Conservation (phyloP, 2,888 invertebrate genomes). For the Pherbina coryleti region DNA sequence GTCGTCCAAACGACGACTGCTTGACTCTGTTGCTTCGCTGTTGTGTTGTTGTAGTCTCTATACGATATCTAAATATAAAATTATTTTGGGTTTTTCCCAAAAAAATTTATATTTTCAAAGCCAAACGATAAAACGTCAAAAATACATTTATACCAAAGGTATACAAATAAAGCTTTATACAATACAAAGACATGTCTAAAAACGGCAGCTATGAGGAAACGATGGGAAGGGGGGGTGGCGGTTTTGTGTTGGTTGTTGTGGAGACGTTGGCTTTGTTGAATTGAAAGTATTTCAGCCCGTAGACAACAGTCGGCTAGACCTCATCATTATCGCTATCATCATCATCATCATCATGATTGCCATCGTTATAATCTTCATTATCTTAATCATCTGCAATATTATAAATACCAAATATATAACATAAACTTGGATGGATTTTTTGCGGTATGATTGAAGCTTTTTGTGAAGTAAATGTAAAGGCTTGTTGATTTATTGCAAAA, state of each 20-base stretch:
- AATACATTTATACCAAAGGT: not conserved
- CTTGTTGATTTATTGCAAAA: too few relatives aligned
- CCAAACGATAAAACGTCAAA: slow-evolving; percentile 32
- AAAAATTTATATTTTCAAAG: slow-evolving; percentile 43
- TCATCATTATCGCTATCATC: too few relatives aligned
- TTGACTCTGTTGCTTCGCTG: slow-evolving; percentile 11
- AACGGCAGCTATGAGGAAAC: too few relatives aligned
- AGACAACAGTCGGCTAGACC: too few relatives aligned
- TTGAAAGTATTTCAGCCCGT: not conserved
- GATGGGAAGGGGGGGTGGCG: too few relatives aligned
- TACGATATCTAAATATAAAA: slow-evolving; percentile 48
- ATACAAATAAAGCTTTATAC: not conserved
- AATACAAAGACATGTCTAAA: not conserved
- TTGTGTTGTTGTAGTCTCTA: slow-evolving; percentile 35
- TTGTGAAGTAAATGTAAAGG: too few relatives aligned
- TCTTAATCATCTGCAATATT: too few relatives aligned
- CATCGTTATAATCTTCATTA: too few relatives aligned
- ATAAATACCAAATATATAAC: too few relatives aligned
- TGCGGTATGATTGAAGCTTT: too few relatives aligned
- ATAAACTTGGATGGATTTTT: too few relatives aligned
- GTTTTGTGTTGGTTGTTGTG: not conserved
- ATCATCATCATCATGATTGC: not conserved
- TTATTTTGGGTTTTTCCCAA: slow-evolving; percentile 53
- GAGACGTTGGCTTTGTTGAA: not conserved
- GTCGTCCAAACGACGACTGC: not conserved